Evolutionary conservation across 2,113 vertebrate species (phyloP).

Genomic region (Alethe diademata): DNA sequence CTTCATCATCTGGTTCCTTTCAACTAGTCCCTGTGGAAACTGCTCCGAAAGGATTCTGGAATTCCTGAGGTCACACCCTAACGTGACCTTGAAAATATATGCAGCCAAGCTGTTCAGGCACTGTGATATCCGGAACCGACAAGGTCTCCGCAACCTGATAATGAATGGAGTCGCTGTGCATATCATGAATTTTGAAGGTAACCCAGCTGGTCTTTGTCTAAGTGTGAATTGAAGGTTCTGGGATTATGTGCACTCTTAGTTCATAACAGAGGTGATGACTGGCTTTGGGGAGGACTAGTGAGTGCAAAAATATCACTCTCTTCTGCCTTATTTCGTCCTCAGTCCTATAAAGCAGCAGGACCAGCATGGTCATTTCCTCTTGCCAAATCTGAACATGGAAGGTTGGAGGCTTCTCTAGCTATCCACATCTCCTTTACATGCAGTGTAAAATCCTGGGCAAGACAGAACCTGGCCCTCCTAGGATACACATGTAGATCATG

Average conservation of each 20-base stretch:
- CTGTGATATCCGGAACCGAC: neutral
- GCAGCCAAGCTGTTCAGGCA: slow-evolving; percentile 45
- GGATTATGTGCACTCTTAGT: neutral
- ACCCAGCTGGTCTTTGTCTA: neutral
- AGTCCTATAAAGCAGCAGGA: neutral
- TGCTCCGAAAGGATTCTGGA: slow-evolving; percentile 34
- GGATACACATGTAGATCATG: neutral
- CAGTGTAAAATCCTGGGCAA: neutral
- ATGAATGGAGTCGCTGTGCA: neutral
- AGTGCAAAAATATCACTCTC: neutral
- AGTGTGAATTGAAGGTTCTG: neutral
- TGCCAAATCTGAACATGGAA: neutral
- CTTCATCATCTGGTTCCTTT: slow-evolving; percentile 67
- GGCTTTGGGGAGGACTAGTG: neutral
- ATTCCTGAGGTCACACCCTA: slow-evolving; percentile 31
- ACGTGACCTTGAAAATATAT: slow-evolving; percentile 41
- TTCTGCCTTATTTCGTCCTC: neutral
- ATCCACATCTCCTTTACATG: neutral
- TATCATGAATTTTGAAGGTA: slow-evolving; percentile 60
- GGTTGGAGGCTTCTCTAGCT: neutral
- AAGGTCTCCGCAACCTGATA: slow-evolving; percentile 37
- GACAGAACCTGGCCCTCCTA: neutral
- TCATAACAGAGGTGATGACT: neutral
- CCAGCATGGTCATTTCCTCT: neutral
- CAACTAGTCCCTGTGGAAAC: slow-evolving; percentile 58